Base-by-base conservation (phyloP, 2,797 vertebrate genomes). In the Semaprochilodus insignis region DNA sequence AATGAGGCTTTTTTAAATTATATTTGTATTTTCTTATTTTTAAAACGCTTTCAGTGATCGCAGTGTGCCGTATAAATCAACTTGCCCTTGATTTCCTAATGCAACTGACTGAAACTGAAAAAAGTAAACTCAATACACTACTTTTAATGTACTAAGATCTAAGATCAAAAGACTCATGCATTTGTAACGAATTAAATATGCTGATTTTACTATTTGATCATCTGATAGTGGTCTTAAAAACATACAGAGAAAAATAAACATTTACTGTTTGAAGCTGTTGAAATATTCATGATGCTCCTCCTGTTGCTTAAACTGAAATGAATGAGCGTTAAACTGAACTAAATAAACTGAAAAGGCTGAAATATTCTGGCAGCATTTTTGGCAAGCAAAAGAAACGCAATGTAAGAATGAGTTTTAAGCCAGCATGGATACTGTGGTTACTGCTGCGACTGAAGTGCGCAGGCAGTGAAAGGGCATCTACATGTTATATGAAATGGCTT, bases 401-500 rank as follows among this genome's bases (percentile, higher is more conserved):
- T 6, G 44, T 51, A 81, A 44, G 74, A 55, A 81, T 57, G 62
- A 11, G 14, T 36, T 65, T 14, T 1, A 17, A 66, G 55, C 25
- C 51, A 57, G 78, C 34, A 65, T n/a, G 36, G 62, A 78, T 44
- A 36, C 2, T 66, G 62, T 55, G 44, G 81, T 73, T 69, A 59
- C 79, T 72, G 44, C 10, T 59, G 55, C 66, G 74, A 74, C n/a
- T 72, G 65, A 77, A 52, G 15, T 48, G 54, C 60, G 57, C 55
- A 75, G 23, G 55, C 59, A 27, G 78, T 59, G 60, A 72, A 31
- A 63, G 70, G 69, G 52, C 71, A 52, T 55, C 81, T 83, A 54
- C 77, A 51, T 73, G 71, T 83, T 77, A 69, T 70, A 77, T 86
- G 73, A 79, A 88, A 83, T 36, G 73, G 73, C 75, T 83, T 85